Base-by-base conservation (phyloP, 2,888 invertebrate species). In the Rutpela maculata region DNA sequence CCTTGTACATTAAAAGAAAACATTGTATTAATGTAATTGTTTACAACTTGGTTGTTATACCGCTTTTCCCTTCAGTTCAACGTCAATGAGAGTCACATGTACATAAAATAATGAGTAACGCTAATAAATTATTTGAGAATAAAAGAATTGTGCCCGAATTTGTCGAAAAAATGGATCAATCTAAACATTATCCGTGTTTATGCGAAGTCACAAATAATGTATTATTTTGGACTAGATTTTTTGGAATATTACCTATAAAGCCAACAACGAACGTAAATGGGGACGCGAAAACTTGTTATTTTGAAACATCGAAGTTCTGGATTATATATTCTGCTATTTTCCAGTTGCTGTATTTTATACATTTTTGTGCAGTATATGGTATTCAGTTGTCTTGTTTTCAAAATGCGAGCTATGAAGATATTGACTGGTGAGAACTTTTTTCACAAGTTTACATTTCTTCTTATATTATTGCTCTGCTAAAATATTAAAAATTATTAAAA, bases 161-260 rank as follows among this genome's bases (percentile, higher is more conserved):
- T 15, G 6, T 6, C 4, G 50, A 50, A n/a, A 50, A 50, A 43
- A 1, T 43, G 7, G 15, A 31, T 15, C 62, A 31, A 9, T 17
- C n/a, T 3, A 9, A 35, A 15, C 35, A 15, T 15, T 66, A 66
- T 38, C 50, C 50, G 0, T 66, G 66, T 38, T 12, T 66, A 11
- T 66, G 66, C 10, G 50, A 66, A 6, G 38, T 66, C 11, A 38
- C 19, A 0, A 50, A 66, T 7, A 17, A 43, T 19, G 22, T 66
- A 10, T 17, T 66, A 19, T 43, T 66, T 66, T 43, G 35, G 43
- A 19, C 66, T n/a, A 17, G 66, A 11, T 1, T 43, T 12, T 18
- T 38, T 11, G 66, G 66, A 12, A 66, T 66, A 18, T 38, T 66
- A 38, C 66, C 66, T 43, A 66, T 66, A 19, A 66, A 38, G 15